Evolutionary conservation across 1,140 invertebrate species (phyloP).

Genomic region (Drosophila mauritiana): DNA sequence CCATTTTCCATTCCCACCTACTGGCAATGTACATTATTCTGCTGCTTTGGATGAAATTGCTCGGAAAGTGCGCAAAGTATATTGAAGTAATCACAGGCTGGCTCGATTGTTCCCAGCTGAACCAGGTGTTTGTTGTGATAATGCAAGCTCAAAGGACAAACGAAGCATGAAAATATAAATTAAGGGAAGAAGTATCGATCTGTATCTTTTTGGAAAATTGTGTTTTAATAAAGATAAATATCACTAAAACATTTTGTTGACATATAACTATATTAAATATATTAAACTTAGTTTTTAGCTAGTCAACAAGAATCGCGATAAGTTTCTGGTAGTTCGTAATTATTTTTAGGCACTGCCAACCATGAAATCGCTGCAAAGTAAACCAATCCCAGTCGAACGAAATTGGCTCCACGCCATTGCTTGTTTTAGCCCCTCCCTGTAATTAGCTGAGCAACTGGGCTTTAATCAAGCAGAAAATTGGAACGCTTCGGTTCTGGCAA

Average conservation of each 20-base stretch:
- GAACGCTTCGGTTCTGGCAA: conserved; percentile 53
- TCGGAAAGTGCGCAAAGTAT: conserved; percentile 76
- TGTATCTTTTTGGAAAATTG: background rate
- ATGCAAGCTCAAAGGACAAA: conserved; percentile 31
- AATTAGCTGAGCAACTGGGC: conserved; percentile 55
- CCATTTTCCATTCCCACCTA: conserved; percentile 9
- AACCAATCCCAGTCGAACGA: conserved; percentile 26
- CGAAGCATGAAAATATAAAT: background rate
- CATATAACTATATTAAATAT: background rate
- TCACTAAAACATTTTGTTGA: too few relatives aligned
- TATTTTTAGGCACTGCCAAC: background rate
- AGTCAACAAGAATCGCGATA: background rate
- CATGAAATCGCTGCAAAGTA: conserved; percentile 14
- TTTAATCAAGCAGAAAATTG: conserved; percentile 77
- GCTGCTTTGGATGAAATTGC: conserved; percentile 65
- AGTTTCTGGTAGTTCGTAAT: background rate
- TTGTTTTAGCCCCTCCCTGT: conserved; percentile 37
- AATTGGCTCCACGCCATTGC: conserved; percentile 18
- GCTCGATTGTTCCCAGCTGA: conserved; percentile 7
- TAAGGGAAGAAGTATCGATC: background rate
- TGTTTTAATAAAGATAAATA: background rate
- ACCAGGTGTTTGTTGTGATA: conserved; percentile 24
- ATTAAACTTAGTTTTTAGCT: background rate
- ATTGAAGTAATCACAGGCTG: conserved; percentile 52
- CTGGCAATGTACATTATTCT: conserved; percentile 34